These are phyloP conservation scores for Nymphicus hollandicus DNA, from an alignment of 2,113 vertebrate genomes.

Conservation along the genomic window DNA sequence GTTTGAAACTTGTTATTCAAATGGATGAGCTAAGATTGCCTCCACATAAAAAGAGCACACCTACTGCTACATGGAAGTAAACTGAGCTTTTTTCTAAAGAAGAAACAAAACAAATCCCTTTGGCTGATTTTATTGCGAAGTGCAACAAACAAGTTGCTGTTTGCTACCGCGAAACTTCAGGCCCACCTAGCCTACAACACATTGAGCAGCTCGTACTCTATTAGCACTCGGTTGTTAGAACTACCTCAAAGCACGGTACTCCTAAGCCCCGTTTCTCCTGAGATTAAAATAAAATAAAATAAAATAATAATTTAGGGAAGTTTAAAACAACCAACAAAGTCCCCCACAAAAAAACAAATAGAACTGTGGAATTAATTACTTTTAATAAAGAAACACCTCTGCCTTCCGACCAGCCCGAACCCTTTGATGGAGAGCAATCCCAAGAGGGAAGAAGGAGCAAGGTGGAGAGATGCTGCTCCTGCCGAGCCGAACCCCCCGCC, in stretches of 20 bases:
- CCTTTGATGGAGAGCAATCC: not conserved
- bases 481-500: not conserved
- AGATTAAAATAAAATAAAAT: not conserved
- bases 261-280: not conserved
- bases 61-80: not conserved
- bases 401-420: not conserved
- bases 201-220: fast-evolving
- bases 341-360: not conserved
- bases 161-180: not conserved
- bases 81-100: not conserved
- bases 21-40: not conserved
- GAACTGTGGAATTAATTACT: not conserved
- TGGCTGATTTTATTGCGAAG: fast-evolving
- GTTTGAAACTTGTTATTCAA: constrained; percentile 34
- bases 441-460: not conserved
- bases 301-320: not conserved
- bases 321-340: not conserved
- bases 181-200: not conserved
- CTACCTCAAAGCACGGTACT: not conserved
- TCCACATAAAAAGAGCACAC: not conserved
- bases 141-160: not conserved
- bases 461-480: not conserved
- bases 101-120: not conserved
- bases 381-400: not conserved
- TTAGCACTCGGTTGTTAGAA: not conserved